phyloP scores from a whole-genome alignment of 2,113 vertebrate species.

The Acrocephalus kingi region DNA sequence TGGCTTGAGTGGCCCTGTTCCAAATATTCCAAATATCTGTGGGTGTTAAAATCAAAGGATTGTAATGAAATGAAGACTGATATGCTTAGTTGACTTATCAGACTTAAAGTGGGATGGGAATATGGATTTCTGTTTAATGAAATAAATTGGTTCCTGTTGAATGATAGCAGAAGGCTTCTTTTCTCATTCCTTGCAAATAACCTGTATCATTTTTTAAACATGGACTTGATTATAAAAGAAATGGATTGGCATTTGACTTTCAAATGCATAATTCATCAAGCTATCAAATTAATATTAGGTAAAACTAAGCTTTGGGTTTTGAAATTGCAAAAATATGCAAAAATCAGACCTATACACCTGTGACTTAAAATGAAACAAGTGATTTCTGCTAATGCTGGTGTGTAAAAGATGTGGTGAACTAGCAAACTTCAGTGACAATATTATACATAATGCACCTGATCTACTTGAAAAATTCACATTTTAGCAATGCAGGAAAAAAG shows the following conservation, averaged over 20 bases:
- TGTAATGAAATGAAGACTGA: background rate
- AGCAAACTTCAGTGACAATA: background rate
- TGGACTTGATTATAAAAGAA: conserved; percentile 49
- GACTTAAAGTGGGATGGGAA: background rate
- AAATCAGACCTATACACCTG: conserved; percentile 36
- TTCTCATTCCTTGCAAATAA: conserved; percentile 66
- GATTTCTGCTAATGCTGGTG: conserved; percentile 4
- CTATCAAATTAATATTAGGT: conserved; percentile 61
- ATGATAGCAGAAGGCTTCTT: conserved; percentile 31
- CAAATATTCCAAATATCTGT: background rate
- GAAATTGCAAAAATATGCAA: conserved; percentile 40
- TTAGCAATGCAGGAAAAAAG: background rate
- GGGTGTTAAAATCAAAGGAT: background rate
- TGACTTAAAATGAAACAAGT: conserved; percentile 50
- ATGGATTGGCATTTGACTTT: conserved; percentile 63
- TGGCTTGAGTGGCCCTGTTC: background rate
- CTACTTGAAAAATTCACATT: background rate
- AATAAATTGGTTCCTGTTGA: conserved; percentile 64
- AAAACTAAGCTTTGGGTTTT: conserved; percentile 62
- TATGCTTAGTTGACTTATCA: background rate
- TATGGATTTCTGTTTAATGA: conserved; percentile 36
- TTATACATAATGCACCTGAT: background rate
- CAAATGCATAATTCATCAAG: conserved; percentile 54
- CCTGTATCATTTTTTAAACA: background rate
- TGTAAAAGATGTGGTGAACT: background rate